Evolutionary conservation across 2,113 vertebrate genomes (phyloP), one percentile per base, ranked within the genome.

Genomic region (Myocastor coypus): DNA sequence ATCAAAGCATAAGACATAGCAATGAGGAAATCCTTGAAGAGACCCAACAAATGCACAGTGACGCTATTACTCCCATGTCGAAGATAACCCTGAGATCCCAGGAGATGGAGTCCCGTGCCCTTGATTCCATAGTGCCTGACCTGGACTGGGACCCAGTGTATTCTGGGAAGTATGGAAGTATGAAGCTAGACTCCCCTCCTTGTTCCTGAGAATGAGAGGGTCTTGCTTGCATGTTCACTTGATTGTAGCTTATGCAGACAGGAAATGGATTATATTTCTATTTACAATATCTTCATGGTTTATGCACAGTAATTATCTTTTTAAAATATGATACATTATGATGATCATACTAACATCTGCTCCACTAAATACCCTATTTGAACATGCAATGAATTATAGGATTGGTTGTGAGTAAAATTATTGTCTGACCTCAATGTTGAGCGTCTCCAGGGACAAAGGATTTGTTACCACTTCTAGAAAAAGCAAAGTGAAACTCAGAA

Each of bases 21-120:
- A 75, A 5, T 42, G 32, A 46, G 16, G 87, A 68, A 40, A 24
- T 30, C 9, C 30, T 64, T 84, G 37, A 50, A 89, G 80, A 77
- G 87, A 69, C 34, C 5, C n/a, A 26, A 52, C 4, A 83, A 32
- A n/a, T 5, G 1, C 40, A 77, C 40, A 77, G 40, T 46, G 42
- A 46, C 26, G 16, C 40, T 30, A 30, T 77, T 77, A 46, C 30
- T 77, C 5, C 26, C 40, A 77, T 30, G 24, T 77, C 6, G 12
- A 24, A 30, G 73, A 73, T 77, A 24, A 77, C 73, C 73, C 10
- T 46, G 68, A 87, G 83, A 32, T n/a, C n/a, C 1, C 0, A 50
- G 71, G 42, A 26, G 0, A 5, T 7, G 7, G 12, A 50, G 37
- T n/a, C 4, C 11, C 2, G 1, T 50, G 73, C 32, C 57, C 3